phyloP scores from a whole-genome alignment of 2,113 vertebrate species.

The Heterocephalus glaber region DNA sequence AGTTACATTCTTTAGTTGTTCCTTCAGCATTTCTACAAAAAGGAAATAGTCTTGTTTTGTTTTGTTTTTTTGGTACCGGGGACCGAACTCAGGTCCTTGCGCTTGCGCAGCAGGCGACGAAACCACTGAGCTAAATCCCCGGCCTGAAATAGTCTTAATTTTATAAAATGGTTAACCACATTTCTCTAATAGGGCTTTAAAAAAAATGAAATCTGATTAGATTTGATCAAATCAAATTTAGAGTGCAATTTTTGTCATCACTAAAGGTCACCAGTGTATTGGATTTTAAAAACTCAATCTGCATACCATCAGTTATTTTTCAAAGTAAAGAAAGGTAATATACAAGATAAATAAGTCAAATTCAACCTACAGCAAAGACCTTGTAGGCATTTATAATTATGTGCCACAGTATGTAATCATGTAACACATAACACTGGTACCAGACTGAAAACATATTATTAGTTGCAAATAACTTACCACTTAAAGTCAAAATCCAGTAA shows the following conservation, averaged over 20 bases:
- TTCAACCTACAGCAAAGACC: not conserved
- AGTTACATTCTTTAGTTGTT: not conserved
- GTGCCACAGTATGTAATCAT: not conserved
- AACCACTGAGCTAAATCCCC: too few species aligned
- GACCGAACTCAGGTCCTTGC: too few species aligned
- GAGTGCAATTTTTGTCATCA: not conserved
- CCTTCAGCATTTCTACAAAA: not conserved
- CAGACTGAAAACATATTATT: not conserved
- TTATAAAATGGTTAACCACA: conserved; percentile 5
- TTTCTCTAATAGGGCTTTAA: not conserved
- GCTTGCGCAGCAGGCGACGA: too few species aligned
- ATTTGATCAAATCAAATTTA: too few species aligned
- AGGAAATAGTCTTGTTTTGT: too few species aligned
- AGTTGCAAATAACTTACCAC: conserved; percentile 80
- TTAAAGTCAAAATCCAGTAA: conserved; percentile 71
- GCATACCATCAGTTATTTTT: not conserved
- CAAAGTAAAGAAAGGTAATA: not conserved
- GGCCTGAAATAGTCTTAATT: not conserved
- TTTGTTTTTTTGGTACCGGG: too few species aligned
- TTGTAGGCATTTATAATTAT: not conserved
- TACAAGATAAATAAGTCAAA: not conserved
- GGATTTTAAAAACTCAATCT: not conserved
- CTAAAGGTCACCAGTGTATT: not conserved
- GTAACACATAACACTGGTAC: not conserved
- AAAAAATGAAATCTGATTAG: not conserved